Evolutionary conservation across 2,888 invertebrate species (phyloP), one percentile per base, ranked within the genome.

Genomic region (Sussaba pulchella): DNA sequence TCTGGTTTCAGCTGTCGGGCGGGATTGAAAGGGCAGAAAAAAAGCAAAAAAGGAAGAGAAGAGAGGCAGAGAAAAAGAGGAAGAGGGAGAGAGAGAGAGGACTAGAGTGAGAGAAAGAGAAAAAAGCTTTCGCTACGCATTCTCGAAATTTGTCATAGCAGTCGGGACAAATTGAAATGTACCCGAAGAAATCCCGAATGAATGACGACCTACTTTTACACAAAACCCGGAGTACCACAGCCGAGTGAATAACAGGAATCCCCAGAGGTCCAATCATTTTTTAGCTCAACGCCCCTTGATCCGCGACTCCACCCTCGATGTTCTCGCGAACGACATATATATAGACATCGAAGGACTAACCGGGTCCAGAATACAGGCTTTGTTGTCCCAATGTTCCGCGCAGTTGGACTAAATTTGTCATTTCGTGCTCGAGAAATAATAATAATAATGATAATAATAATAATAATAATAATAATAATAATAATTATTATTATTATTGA

Each of bases 181-280:
- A 73, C 61, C 70, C 77, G 77, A 69, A 45, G 52, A 72, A 81
- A 64, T 24, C 45, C 24, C 57, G 70, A 77, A 81, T 74, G 77
- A 80, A 69, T 66, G 77, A 70, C 81, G 74, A 80, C 69, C 77
- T 59, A 81, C 74, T 81, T 76, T 57, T 41, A 70, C 24, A 54
- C 71, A 41, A 54, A 80, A 70, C 69, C 70, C 69, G 70, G 6
- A 66, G 73, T 63, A 66, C 63, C 47, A 6, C 2, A 31, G 31
- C 31, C 36, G n/a, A 41, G 45, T 47, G 21, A 24, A 76, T 69
- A 72, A 76, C 61, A 71, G 54, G 41, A 77, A 77, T 19, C 45
- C 75, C 66, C 50, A 64, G 47, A 26, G 59, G 72, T 67, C 64
- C 81, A 73, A 77, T 70, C 73, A 57, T 63, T 76, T 67, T 77